Evolutionary conservation across 2,113 vertebrate species (phyloP).

Genomic region (Hippocampus abdominalis): DNA sequence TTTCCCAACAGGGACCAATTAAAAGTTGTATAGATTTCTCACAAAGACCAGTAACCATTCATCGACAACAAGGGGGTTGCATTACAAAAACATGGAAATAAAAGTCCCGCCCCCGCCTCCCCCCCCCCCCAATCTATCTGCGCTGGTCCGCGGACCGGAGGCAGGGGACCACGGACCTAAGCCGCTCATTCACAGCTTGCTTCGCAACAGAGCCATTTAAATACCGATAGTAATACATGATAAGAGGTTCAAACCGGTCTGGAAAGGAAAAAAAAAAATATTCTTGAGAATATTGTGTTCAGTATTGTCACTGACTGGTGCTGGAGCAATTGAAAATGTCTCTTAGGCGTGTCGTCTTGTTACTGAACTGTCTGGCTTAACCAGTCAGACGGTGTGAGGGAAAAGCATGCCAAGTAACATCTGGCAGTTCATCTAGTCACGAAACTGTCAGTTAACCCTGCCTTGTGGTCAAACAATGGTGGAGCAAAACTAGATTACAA

Average conservation of each 20-base stretch:
- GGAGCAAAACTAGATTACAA: neutral
- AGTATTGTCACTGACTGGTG: neutral
- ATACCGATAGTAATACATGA: neutral
- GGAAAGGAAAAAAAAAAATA: neutral
- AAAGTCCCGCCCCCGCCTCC: too few species aligned
- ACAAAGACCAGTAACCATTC: too few species aligned
- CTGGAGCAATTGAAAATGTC: neutral
- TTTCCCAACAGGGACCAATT: too few species aligned
- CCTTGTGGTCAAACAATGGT: neutral
- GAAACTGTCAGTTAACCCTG: neutral
- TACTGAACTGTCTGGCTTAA: neutral
- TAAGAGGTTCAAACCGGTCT: neutral
- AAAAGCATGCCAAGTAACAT: neutral
- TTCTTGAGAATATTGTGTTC: neutral
- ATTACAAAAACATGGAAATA: too few species aligned
- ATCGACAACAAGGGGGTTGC: too few species aligned
- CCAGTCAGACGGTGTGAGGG: neutral
- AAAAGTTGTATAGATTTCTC: too few species aligned
- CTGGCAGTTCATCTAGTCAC: neutral
- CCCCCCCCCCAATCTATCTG: too few species aligned
- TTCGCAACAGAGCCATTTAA: neutral
- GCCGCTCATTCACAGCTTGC: too few species aligned
- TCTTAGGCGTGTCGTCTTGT: slow-evolving; percentile 3
- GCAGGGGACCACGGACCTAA: too few species aligned
- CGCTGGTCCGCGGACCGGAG: too few species aligned